These are phyloP conservation scores for Mormyrops attenuatus DNA, from an alignment of 2,797 vertebrate species.

Conservation along the genomic window DNA sequence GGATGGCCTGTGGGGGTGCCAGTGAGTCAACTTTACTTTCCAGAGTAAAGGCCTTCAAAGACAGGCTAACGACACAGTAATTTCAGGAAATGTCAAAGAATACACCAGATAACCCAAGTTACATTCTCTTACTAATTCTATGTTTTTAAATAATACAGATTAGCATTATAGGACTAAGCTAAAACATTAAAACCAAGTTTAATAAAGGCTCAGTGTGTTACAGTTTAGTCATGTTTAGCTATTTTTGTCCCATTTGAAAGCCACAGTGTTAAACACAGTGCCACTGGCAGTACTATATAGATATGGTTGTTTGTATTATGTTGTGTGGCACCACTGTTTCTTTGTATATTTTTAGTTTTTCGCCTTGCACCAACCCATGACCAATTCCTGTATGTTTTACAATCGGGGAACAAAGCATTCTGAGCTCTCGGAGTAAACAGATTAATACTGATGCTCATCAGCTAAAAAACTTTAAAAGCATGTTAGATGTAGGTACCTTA, in stretches of 20 bases:
- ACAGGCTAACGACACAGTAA: neutral
- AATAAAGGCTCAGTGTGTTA: neutral
- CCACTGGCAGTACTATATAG: neutral
- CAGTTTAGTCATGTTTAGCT: neutral
- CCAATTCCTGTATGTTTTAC: neutral
- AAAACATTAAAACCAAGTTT: neutral
- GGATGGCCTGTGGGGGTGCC: slow-evolving; percentile 70
- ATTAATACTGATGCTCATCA: neutral
- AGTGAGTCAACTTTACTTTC: neutral
- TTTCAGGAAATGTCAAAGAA: neutral
- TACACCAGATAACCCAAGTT: neutral
- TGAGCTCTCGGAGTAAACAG: neutral
- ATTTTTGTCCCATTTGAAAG: neutral
- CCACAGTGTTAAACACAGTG: neutral
- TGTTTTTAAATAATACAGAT: neutral
- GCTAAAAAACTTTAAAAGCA: neutral
- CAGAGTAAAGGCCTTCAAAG: neutral
- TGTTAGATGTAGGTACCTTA: neutral
- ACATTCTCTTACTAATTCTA: neutral
- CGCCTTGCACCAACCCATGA: neutral
- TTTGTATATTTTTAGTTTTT: neutral
- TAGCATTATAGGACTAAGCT: neutral
- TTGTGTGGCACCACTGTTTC: neutral
- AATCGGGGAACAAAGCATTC: neutral
- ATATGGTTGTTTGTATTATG: neutral